Percentiles rank a stretch among this genome's conserved stretches.
Conservation (phyloP, 2,888 invertebrate genomes). For the Elegia similella region DNA sequence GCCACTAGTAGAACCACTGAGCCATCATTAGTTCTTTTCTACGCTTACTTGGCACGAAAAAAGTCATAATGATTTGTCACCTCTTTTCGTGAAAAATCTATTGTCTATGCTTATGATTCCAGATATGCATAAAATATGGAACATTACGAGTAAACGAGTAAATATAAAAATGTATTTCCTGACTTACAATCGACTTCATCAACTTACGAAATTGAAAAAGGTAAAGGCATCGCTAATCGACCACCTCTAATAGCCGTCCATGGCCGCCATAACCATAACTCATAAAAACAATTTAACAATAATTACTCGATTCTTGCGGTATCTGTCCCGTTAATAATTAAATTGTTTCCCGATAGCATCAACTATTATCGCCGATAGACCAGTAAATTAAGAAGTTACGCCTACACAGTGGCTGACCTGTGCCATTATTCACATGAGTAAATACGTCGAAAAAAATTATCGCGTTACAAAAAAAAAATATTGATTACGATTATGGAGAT, state of each 20-base stretch:
- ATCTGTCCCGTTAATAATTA: constrained; percentile 1
- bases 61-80: no score
- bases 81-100: no score
- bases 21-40: no score
- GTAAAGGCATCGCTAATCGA: neutral
- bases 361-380: constrained; percentile 1
- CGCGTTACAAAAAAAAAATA: no score
- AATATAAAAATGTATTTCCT: no score
- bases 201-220: neutral
- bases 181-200: neutral
- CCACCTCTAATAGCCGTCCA: neutral
- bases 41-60: no score
- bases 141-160: no score
- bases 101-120: no score
- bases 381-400: constrained; percentile 12
- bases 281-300: constrained; percentile 3
- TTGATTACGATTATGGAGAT: no score
- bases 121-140: no score
- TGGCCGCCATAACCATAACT: neutral
- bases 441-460: no score
- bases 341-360: constrained; percentile 3
- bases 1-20: no score
- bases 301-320: neutral
- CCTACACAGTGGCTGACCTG: neutral
- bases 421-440: neutral